These are phyloP conservation scores for Nesospiza acunhae DNA, from an alignment of 2,113 vertebrate genomes.

Conservation along the genomic window DNA sequence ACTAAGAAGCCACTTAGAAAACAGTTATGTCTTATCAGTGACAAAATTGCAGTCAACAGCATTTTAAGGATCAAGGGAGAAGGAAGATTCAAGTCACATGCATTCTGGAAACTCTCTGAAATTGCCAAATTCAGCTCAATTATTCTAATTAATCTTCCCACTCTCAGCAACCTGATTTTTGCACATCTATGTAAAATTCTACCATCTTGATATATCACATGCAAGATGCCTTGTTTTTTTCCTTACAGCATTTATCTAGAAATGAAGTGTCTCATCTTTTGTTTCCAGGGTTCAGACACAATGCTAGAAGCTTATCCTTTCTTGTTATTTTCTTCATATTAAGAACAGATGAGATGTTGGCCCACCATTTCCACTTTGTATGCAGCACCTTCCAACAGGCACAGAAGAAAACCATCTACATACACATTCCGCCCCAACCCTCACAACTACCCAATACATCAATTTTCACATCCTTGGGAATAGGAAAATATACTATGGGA, in stretches of 20 bases:
- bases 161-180: not conserved
- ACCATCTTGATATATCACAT: not conserved
- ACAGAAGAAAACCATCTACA: not conserved
- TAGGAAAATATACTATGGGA: not conserved
- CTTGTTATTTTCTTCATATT: not conserved
- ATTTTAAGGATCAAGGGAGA: not conserved
- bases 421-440: not conserved
- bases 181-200: not conserved
- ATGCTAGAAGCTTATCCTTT: not conserved
- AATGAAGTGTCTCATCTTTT: not conserved
- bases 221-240: not conserved
- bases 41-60: not conserved
- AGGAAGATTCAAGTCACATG: not conserved
- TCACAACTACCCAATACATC: not conserved
- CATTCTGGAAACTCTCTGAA: not conserved
- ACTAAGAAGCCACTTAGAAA: not conserved
- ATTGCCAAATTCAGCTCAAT: not conserved
- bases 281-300: not conserved
- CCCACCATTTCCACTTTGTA: not conserved
- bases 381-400: not conserved
- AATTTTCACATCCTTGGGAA: not conserved
- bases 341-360: not conserved
- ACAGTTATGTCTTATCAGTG: not conserved
- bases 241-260: not conserved
- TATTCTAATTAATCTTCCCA: constrained; percentile 4